Conservation (phyloP, 2,888 invertebrate genomes). For the Cerastis leucographa region DNA sequence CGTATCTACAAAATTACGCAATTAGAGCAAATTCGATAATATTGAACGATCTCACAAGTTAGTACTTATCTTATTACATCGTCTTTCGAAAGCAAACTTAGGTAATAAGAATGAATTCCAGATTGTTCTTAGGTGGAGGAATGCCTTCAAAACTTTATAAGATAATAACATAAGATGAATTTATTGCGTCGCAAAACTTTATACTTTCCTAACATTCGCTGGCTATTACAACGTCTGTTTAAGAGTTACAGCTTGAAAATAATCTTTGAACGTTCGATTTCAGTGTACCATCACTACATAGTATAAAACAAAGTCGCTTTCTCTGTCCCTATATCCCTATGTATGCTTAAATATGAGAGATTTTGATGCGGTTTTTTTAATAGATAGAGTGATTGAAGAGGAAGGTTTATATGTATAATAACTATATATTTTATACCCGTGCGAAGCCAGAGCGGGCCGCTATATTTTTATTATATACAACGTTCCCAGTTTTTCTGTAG, state of each 20-base stretch:
- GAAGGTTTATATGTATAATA: no score
- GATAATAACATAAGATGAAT: slow-evolving; percentile 63
- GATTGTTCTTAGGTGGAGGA: slow-evolving; percentile 58
- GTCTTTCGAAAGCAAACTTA: slow-evolving; percentile 67
- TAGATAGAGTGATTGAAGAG: no score
- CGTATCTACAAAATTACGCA: background rate
- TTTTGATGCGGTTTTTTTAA: no score
- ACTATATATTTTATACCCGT: no score
- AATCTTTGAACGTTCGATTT: slow-evolving; percentile 37
- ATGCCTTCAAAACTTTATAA: slow-evolving; percentile 67
- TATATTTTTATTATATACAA: no score
- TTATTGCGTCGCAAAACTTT: slow-evolving; percentile 56
- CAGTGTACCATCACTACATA: slow-evolving; percentile 26
- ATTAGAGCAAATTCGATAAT: slow-evolving; percentile 61
- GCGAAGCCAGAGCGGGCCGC: no score
- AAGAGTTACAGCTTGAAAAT: slow-evolving; percentile 46
- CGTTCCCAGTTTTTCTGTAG: no score
- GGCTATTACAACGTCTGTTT: slow-evolving; percentile 29
- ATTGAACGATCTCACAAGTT: slow-evolving; percentile 73
- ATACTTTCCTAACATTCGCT: slow-evolving; percentile 44
- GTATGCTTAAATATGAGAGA: no score
- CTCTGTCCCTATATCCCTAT: no score
- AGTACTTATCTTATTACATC: slow-evolving; percentile 71
- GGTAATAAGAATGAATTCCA: slow-evolving; percentile 63
- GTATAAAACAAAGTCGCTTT: no score